A percentile compares a stretch with the other conserved stretches of the same genome.
Evolutionary conservation across 2,113 vertebrate genomes (phyloP).

Genomic region (Campylorhamphus procurvoides): DNA sequence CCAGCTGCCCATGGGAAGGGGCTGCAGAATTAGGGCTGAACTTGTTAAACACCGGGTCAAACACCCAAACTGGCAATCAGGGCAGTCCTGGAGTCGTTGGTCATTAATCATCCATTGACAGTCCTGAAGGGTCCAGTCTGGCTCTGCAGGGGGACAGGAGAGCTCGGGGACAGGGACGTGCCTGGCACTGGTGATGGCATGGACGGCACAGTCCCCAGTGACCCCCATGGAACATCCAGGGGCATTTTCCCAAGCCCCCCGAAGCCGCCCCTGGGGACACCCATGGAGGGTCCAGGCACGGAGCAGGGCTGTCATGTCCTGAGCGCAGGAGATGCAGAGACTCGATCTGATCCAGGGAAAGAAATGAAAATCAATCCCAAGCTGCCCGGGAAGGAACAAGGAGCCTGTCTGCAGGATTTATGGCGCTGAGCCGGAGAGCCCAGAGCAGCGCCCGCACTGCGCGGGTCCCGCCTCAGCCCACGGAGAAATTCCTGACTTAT

Average conservation of each 20-base stretch:
- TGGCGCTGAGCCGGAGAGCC: conserved; percentile 36
- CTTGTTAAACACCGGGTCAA: not conserved
- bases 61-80: not conserved
- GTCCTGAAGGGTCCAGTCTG: not conserved
- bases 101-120: conserved; percentile 58
- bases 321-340: not conserved
- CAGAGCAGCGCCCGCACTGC: conserved; percentile 51
- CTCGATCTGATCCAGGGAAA: not conserved
- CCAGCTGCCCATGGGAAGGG: not conserved
- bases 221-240: not conserved
- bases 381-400: not conserved
- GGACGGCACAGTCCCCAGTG: accelerated
- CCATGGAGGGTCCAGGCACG: accelerated
- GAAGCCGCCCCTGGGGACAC: accelerated
- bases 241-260: not conserved
- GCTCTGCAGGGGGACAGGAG: not conserved
- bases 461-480: conserved; percentile 58
- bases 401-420: conserved; percentile 62
- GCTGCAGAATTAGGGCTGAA: not conserved
- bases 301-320: not conserved
- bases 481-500: conserved; percentile 69
- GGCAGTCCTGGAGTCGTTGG: not conserved
- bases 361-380: not conserved
- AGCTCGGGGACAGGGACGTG: not conserved
- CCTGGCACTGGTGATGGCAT: accelerated